Conservation (phyloP, 2,113 vertebrate species). For the Lamprotornis superbus region DNA sequence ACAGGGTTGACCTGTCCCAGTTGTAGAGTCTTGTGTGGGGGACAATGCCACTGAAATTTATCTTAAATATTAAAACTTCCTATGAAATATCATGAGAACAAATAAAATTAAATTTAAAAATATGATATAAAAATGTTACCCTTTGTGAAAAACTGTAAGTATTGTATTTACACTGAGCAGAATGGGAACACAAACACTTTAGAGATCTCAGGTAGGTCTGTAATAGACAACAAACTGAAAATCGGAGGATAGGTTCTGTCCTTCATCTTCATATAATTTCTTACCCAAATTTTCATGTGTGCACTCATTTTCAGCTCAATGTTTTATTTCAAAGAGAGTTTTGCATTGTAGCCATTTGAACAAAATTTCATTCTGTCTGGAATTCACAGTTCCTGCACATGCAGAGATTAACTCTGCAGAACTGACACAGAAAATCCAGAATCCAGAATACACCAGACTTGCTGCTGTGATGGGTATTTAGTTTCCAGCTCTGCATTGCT, state of each 20-base stretch:
- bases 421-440: background rate
- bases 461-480: background rate
- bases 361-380: background rate
- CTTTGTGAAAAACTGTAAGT: background rate
- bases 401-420: background rate
- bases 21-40: fast-evolving
- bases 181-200: background rate
- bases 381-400: background rate
- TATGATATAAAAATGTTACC: background rate
- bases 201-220: background rate
- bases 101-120: background rate
- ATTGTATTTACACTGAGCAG: background rate
- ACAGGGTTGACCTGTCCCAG: background rate
- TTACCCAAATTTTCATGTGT: background rate
- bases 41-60: background rate
- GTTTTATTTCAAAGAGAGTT: background rate
- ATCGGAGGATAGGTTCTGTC: background rate
- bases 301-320: background rate
- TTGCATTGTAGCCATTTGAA: background rate
- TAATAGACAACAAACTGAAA: background rate
- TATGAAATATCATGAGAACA: background rate
- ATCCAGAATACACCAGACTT: background rate
- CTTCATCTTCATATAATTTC: background rate
- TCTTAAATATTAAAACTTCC: background rate
- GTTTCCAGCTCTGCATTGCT: background rate